Conservation (phyloP, 2,888 invertebrate species). For the Mesochorus sp. region DNA sequence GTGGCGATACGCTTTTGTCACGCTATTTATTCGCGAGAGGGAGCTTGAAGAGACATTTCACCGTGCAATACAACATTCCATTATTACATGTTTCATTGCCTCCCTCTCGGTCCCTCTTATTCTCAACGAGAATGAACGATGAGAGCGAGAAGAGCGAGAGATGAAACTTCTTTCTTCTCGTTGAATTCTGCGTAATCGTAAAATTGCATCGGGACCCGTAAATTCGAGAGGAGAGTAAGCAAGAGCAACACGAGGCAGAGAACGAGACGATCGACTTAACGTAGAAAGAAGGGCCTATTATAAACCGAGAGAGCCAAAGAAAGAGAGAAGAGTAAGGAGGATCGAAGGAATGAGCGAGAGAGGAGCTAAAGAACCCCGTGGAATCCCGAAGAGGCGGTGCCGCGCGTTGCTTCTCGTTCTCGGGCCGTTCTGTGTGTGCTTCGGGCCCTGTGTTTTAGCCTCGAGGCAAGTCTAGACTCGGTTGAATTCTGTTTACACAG, state of each 20-base stretch:
- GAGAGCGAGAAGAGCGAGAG: constrained; percentile 11
- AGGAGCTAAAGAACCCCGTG: constrained; percentile 38
- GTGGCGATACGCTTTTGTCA: constrained; percentile 48
- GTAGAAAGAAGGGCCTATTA: constrained; percentile 53
- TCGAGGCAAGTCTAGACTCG: constrained; percentile 64
- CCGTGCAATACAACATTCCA: constrained; percentile 51
- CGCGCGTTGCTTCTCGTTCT: constrained; percentile 59
- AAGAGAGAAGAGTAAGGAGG: neutral
- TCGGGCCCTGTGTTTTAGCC: constrained; percentile 63
- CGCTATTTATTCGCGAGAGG: constrained; percentile 13
- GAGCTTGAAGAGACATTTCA: constrained; percentile 2
- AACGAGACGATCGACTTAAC: constrained; percentile 58
- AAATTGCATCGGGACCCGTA: constrained; percentile 63
- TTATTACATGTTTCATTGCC: constrained; percentile 36
- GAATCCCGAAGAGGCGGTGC: constrained; percentile 65
- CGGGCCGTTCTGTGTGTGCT: constrained; percentile 32
- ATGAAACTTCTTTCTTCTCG: constrained; percentile 50
- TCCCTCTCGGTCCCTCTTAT: constrained; percentile 3
- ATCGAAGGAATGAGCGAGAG: neutral
- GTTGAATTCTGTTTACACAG: constrained; percentile 66
- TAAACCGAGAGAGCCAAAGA: constrained; percentile 15
- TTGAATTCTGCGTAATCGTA: constrained; percentile 63
- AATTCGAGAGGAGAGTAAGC: constrained; percentile 59
- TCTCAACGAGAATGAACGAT: constrained; percentile 4
- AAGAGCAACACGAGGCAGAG: constrained; percentile 23